These are phyloP conservation scores for Hoplostethus mediterraneus DNA, from an alignment of 2,797 vertebrate species.

Conservation along the genomic window DNA sequence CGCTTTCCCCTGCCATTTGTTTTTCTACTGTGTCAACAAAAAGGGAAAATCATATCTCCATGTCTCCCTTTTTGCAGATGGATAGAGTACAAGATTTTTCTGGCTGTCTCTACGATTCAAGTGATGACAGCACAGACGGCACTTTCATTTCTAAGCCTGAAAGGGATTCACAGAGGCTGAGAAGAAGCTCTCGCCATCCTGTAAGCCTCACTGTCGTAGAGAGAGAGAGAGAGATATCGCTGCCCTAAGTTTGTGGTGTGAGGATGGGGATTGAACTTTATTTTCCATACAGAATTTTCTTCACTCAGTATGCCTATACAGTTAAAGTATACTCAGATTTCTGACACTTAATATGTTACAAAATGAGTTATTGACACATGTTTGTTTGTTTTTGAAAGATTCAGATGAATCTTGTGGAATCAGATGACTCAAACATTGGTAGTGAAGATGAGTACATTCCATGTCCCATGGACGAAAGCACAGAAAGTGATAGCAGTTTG, in stretches of 20 bases:
- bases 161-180: slow-evolving; percentile 17
- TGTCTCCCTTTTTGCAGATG: slow-evolving; percentile 18
- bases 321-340: too few species aligned
- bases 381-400: slow-evolving; percentile 16
- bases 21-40: slow-evolving; percentile 4
- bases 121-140: slow-evolving; percentile 8
- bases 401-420: slow-evolving; percentile 12
- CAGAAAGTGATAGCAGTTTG: slow-evolving; percentile 16
- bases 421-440: slow-evolving; percentile 17
- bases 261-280: too few species aligned
- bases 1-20: slow-evolving; percentile 3
- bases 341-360: too few species aligned
- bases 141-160: slow-evolving; percentile 6
- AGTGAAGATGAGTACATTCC: slow-evolving; percentile 36
- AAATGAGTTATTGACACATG: background rate
- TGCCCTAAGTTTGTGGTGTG: too few species aligned
- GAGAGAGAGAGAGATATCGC: too few species aligned
- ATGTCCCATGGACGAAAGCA: slow-evolving; percentile 9
- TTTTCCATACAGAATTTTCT: too few species aligned
- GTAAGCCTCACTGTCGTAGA: slow-evolving; percentile 12
- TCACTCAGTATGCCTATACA: too few species aligned
- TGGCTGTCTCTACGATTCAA: slow-evolving; percentile 1
- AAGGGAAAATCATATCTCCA: background rate
- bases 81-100: slow-evolving; percentile 12
- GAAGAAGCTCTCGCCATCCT: background rate